Conservation (phyloP, 2,797 vertebrate species). For the Otus scops region DNA sequence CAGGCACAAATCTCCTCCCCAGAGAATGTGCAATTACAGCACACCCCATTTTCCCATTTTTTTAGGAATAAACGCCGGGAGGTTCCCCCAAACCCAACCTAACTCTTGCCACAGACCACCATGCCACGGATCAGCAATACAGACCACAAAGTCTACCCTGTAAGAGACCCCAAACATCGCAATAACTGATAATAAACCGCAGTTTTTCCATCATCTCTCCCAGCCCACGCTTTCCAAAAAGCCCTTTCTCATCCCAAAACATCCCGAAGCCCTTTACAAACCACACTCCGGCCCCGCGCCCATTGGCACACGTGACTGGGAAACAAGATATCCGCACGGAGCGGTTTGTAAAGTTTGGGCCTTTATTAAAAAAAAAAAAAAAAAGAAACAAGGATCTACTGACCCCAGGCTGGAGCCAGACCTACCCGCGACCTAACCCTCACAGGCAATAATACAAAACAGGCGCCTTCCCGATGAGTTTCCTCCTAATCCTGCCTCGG, state of each 20-base stretch:
- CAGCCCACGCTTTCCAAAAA: fast-evolving
- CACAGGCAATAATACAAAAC: background rate
- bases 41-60: fast-evolving
- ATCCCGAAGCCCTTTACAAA: background rate
- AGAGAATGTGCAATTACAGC: background rate
- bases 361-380: background rate
- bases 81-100: background rate
- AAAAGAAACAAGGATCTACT: background rate
- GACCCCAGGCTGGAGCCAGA: background rate
- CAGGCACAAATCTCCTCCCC: background rate
- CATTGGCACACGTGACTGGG: fast-evolving
- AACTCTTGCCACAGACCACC: background rate
- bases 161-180: background rate
- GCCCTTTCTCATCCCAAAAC: background rate
- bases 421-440: background rate
- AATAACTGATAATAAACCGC: background rate
- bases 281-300: fast-evolving
- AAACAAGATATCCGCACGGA: background rate
- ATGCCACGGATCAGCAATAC: fast-evolving
- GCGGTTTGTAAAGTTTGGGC: background rate
- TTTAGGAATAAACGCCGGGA: background rate
- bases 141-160: fast-evolving
- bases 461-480: background rate
- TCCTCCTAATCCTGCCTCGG: background rate
- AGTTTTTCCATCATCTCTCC: background rate